These are phyloP conservation scores for Hyperoplus lanceolatus DNA, from an alignment of 2,797 vertebrate genomes.

Conservation along the genomic window DNA sequence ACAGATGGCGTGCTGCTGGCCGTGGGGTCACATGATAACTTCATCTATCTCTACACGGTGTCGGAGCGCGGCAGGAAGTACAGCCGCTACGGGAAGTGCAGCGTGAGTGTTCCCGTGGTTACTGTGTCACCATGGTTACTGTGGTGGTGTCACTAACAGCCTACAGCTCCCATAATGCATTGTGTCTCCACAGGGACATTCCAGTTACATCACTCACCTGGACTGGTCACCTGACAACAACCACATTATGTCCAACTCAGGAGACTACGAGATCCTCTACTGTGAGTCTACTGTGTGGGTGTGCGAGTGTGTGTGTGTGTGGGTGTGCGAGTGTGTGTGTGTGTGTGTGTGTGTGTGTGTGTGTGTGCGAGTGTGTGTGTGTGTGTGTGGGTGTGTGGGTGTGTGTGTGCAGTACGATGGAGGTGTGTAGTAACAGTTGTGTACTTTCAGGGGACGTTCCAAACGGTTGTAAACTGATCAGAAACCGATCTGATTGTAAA, in stretches of 20 bases:
- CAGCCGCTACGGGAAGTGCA: constrained; percentile 95
- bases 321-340: background rate
- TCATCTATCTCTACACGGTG: constrained; percentile 97
- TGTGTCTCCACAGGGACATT: constrained; percentile 91
- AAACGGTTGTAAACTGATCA: constrained; percentile 94
- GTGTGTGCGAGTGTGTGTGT: constrained; percentile 53
- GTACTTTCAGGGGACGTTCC: constrained; percentile 92
- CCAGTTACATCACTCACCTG: constrained; percentile 99
- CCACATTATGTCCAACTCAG: constrained; percentile 99
- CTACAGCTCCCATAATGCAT: background rate
- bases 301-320: background rate
- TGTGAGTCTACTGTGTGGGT: constrained; percentile 92
- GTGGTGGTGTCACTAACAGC: background rate
- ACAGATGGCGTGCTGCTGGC: constrained; percentile 94
- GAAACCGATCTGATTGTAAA: constrained; percentile 97
- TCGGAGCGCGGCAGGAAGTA: constrained; percentile 96
- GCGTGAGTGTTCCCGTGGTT: constrained; percentile 83
- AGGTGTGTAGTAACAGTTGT: constrained; percentile 25
- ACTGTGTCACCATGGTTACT: background rate
- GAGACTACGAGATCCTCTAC: constrained; percentile 99
- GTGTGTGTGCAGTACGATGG: background rate
- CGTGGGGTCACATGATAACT: constrained; percentile 98
- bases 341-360: background rate
- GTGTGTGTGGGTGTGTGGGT: background rate
- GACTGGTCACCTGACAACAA: constrained; percentile 99